phyloP scores from a whole-genome alignment of 2,888 invertebrate genomes.

The Drosophila villosipedis region DNA sequence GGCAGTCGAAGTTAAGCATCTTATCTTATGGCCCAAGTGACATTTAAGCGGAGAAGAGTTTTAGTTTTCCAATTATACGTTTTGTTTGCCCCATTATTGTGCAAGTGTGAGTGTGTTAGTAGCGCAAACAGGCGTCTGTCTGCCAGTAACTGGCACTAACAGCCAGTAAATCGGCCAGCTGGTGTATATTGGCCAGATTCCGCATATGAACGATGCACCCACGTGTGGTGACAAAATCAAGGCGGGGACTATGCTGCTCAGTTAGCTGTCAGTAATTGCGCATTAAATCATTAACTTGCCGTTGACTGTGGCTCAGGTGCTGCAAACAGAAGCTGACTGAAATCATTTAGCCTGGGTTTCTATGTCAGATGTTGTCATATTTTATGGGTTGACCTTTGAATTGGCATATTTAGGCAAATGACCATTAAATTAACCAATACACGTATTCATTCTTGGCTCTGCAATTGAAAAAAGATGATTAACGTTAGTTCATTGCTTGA shows the following conservation, averaged over 20 bases:
- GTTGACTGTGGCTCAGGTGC: constrained; percentile 26
- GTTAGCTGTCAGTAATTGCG: constrained; percentile 52
- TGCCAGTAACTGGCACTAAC: constrained; percentile 3
- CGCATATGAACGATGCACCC: constrained; percentile 68
- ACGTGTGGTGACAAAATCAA: constrained; percentile 37
- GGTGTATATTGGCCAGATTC: constrained; percentile 52
- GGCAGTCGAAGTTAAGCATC: constrained; percentile 18
- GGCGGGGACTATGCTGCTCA: neutral
- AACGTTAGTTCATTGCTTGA: constrained; percentile 13
- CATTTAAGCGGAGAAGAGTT: constrained; percentile 61
- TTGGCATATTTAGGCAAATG: constrained; percentile 79
- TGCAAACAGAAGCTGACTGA: constrained; percentile 47
- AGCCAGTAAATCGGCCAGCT: constrained; percentile 5
- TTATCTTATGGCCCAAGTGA: constrained; percentile 53
- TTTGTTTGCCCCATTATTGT: constrained; percentile 54
- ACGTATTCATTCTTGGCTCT: constrained; percentile 36
- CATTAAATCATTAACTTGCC: constrained; percentile 62
- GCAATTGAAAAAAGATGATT: constrained; percentile 44
- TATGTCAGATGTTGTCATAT: constrained; percentile 45
- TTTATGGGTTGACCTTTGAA: constrained; percentile 70
- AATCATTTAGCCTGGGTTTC: constrained; percentile 52
- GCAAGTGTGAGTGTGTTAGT: constrained; percentile 52
- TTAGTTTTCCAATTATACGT: constrained; percentile 32
- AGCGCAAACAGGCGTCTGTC: constrained; percentile 13
- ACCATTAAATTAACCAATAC: constrained; percentile 56